Evolutionary conservation across 2,113 vertebrate genomes (phyloP), one percentile per base, ranked within the genome.

Genomic region (Mus spicilegus): DNA sequence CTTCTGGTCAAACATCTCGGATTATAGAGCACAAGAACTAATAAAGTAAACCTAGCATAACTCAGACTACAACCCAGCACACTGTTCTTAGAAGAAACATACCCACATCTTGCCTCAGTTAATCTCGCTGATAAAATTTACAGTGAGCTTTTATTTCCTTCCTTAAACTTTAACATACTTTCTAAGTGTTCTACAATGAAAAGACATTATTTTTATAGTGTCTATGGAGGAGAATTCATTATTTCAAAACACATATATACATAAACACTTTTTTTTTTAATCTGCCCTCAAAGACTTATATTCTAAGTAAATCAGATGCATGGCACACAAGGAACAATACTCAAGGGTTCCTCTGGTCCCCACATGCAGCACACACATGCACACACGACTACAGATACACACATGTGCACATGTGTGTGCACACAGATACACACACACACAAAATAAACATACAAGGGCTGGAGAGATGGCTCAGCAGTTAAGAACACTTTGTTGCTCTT

Each of bases 131-230:
- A 89, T 49, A 65, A 49, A 30, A 89, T 86, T 61, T 88, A 14
- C 10, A 88, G 24, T 13, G 20, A 94, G 56, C 49, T 88, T 96
- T 91, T 70, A 89, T 95, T 96, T 92, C 94, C 46, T 92, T 88
- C 85, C 94, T 93, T 94, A 95, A 94, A 95, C 1, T 85, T 96
- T 33, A 91, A 90, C 81, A n/a, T 33, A 56, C 30, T 84, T 93
- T 93, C 90, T 91, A 93, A 80, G 39, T 22, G 20, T 13, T 86
- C 88, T 73, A 42, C 67, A 69, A 80, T 92, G 85, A 88, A 88
- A 97, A 88, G 42, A 76, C 5, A 42, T 80, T 28, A 75, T 85
- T 93, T 96, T 80, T 92, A 89, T 91, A 56, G 39, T 86, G 63
- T 77, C 49, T 51, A 0, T 81, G 63, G 20, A 89, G 58, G 13